Base-by-base conservation (phyloP, 2,888 invertebrate genomes). In the Pterostichus madidus region DNA sequence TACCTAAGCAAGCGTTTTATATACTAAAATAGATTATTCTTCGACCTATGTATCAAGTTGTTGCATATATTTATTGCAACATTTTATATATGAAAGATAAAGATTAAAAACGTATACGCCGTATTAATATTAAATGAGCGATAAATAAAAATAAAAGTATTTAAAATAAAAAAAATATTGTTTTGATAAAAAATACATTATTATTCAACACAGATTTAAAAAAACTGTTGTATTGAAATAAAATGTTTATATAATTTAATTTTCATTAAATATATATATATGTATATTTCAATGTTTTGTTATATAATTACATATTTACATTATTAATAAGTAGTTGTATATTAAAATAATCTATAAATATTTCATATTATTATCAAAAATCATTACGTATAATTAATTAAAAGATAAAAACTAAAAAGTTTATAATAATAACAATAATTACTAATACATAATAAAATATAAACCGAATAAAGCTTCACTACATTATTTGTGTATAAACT, bases 221-320 rank as follows among this genome's bases (percentile, higher is more conserved):
- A 24, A 3, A 2, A 1, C 3, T 3, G 3, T 24, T 3, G 24
- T 13, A 8, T 52, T 52, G n/a, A 52, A 39, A 39, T 39, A 39
- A 39, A 39, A 39, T 39, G 8, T 7, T 39, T 39, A 39, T 5
- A 39, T 52, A 52, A 52, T 13, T 8, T n/a, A 8, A 13, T 5
- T 52, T 8, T 52, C n/a, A 52, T 52, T 52, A 52, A 52, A 52
- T n/a, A 13, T 52, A 52, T 13, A 52, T 52, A 11, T 52, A 59
- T 10, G 11, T 31, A 31, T 31, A 31, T 31, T 31, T 59, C 10
- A 10, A 59, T 17, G 24, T 61, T 31, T 35, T 31, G 5, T 35
- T 64, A 13, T 31, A 64, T 35, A 64, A 35, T 64, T 64, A 64
- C 35, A 32, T 64, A 64, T 39, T 39, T 39, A 39, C 39, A 39